Evolutionary conservation across 1,140 invertebrate species (phyloP).

Genomic region (Rhagoletis zephyria): DNA sequence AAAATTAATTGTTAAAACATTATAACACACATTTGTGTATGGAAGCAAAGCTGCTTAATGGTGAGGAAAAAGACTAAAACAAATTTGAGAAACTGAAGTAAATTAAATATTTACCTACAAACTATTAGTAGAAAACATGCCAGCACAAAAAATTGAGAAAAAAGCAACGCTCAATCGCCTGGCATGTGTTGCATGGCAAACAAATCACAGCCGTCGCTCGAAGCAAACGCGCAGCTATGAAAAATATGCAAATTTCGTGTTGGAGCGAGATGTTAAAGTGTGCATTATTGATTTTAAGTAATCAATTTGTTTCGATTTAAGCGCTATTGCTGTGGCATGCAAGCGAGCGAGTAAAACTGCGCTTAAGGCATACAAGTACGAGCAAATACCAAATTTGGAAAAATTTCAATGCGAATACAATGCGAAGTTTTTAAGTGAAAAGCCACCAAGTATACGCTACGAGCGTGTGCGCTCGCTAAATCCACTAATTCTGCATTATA

Average conservation of each 20-base stretch:
- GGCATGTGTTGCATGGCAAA: not conserved
- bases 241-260: conserved; percentile 40
- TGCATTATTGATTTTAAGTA: conserved; percentile 41
- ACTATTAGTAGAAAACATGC: not conserved
- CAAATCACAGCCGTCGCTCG: not conserved
- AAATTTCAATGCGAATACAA: not conserved
- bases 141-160: not conserved
- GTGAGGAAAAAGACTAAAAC: not conserved
- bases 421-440: not conserved
- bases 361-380: not conserved
- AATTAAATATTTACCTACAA: not conserved
- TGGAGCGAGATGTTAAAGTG: not conserved
- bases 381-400: not conserved
- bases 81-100: not conserved
- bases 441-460: not conserved
- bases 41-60: not conserved
- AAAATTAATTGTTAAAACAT: conserved; percentile 17
- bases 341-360: not conserved
- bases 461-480: too few species aligned
- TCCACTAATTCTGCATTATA: too few species aligned
- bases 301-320: not conserved
- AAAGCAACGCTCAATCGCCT: not conserved
- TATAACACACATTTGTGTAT: not conserved
- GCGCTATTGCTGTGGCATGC: not conserved
- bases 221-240: not conserved